Conservation (phyloP, 1,140 invertebrate species). For the Microplitis demolitor region DNA sequence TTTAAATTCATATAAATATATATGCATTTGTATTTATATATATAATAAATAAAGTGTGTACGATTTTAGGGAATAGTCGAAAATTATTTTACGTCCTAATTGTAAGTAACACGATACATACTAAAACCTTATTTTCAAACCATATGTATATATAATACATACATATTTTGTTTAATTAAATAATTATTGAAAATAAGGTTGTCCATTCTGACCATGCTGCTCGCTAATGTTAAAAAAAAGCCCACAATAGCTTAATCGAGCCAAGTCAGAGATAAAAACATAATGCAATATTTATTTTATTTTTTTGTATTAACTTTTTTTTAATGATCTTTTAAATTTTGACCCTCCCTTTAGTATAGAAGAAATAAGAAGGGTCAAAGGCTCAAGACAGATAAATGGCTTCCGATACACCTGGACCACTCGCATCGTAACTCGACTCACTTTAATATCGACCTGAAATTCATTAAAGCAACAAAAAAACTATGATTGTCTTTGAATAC, state of each 20-base stretch:
- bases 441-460: slow-evolving; percentile 64
- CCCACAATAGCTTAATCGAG: too few species aligned
- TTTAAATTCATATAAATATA: too few species aligned
- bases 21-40: too few species aligned
- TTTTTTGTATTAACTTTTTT: background rate
- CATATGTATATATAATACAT: background rate
- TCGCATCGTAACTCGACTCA: slow-evolving; percentile 58
- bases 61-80: too few species aligned
- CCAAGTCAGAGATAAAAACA: too few species aligned
- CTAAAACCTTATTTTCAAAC: too few species aligned
- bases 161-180: too few species aligned
- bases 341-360: slow-evolving; percentile 49
- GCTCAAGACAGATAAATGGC: slow-evolving; percentile 60
- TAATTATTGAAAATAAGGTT: too few species aligned
- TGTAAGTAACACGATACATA: too few species aligned
- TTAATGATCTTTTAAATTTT: slow-evolving; percentile 7
- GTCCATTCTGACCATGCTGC: background rate
- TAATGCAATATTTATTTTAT: slow-evolving; percentile 5
- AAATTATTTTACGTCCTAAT: too few species aligned
- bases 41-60: too few species aligned
- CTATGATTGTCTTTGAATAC: slow-evolving; percentile 54
- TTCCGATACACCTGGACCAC: slow-evolving; percentile 58
- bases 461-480: slow-evolving; percentile 62
- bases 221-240: too few species aligned
- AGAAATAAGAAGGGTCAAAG: slow-evolving; percentile 52